phyloP scores from a whole-genome alignment of 2,888 invertebrate species.

The Perizoma flavofasciatum region DNA sequence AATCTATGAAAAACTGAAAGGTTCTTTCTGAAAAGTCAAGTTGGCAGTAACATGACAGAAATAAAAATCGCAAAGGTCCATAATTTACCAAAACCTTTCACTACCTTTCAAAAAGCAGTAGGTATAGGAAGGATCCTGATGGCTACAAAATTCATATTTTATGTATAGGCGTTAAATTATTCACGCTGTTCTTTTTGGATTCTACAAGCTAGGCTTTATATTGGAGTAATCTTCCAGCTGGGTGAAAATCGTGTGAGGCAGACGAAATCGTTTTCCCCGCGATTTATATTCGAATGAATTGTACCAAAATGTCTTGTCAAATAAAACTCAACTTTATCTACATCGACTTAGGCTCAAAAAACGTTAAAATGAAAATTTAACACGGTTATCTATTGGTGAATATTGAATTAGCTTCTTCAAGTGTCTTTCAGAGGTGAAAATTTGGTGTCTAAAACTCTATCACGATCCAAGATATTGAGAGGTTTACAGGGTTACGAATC shows the following conservation, averaged over 20 bases:
- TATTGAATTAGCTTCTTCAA: conserved; percentile 14
- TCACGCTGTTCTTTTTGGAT: background rate
- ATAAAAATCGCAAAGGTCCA: too few species aligned
- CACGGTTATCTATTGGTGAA: conserved; percentile 8
- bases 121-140: too few species aligned
- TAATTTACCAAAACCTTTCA: too few species aligned
- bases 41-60: too few species aligned
- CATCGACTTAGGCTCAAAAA: background rate
- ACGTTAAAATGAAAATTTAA: background rate
- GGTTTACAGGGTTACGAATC: background rate
- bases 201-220: background rate
- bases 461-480: conserved; percentile 3
- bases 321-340: background rate
- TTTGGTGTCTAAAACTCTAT: conserved; percentile 2
- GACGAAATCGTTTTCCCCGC: conserved; percentile 6
- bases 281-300: background rate
- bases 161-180: background rate
- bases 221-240: background rate
- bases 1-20: too few species aligned
- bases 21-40: too few species aligned
- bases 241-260: background rate
- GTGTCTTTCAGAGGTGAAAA: conserved; percentile 9
- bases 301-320: background rate
- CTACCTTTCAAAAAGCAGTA: too few species aligned
- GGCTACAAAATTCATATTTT: too few species aligned